Evolutionary conservation across 2,797 vertebrate genomes (phyloP).

Genomic region (Jordanella pulchra): DNA sequence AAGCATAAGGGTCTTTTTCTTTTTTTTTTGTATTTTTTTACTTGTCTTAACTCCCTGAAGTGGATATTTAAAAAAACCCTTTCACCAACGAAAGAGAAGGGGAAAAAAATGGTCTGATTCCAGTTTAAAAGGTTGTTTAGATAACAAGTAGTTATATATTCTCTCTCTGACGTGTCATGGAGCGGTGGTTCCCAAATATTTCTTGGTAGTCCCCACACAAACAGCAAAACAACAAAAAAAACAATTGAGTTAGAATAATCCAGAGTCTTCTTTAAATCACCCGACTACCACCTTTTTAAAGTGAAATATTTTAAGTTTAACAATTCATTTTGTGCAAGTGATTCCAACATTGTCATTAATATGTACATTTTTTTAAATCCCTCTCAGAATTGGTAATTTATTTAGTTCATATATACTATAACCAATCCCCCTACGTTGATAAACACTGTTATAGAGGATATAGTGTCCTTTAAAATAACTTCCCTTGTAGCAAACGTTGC

Average conservation of each 20-base stretch:
- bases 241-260: background rate
- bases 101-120: background rate
- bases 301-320: too few relatives aligned
- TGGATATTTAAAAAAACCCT: background rate
- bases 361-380: too few relatives aligned
- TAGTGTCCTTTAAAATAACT: background rate
- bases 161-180: too few relatives aligned
- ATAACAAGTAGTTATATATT: too few relatives aligned
- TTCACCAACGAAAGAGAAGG: background rate
- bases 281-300: too few relatives aligned
- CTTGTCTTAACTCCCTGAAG: background rate
- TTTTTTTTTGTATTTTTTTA: background rate
- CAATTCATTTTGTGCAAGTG: too few relatives aligned
- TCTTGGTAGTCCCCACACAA: too few relatives aligned
- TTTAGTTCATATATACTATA: too few relatives aligned
- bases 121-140: background rate
- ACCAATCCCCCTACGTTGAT: background rate
- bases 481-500: background rate
- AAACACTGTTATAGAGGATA: background rate
- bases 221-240: too few relatives aligned
- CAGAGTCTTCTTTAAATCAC: background rate
- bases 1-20: slow-evolving; percentile 1
- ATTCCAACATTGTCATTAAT: too few relatives aligned
- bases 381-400: too few relatives aligned
- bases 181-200: too few relatives aligned